phyloP scores from a whole-genome alignment of 2,888 invertebrate genomes.

The Polyommatus icarus region DNA sequence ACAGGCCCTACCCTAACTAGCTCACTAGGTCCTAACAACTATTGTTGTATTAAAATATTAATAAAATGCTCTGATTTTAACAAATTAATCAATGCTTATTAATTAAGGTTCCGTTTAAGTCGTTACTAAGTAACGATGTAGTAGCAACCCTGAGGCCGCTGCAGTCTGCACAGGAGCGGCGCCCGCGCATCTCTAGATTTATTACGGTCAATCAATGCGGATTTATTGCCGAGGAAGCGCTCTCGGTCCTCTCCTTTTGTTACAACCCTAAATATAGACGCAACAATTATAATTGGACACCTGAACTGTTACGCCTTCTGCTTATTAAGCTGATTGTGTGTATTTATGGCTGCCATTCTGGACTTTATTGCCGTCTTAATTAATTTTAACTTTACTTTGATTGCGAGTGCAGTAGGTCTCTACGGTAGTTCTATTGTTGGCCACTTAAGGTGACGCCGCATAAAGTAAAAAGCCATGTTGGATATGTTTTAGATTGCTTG shows the following conservation, averaged over 20 bases:
- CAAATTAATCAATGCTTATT: too few species aligned
- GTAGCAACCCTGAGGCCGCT: not conserved
- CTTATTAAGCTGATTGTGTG: slow-evolving; percentile 25
- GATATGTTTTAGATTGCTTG: too few species aligned
- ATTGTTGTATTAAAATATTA: too few species aligned
- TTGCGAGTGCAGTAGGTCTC: not conserved
- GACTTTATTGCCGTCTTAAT: slow-evolving; percentile 35
- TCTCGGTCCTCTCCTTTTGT: slow-evolving; percentile 59
- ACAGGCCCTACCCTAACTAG: too few species aligned
- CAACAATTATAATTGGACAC: slow-evolving; percentile 66
- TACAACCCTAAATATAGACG: slow-evolving; percentile 61
- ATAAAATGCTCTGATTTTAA: too few species aligned
- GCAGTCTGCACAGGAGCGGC: slow-evolving; percentile 41
- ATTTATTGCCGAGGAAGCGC: slow-evolving; percentile 77
- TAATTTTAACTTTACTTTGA: slow-evolving; percentile 34
- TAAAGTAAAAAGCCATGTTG: too few species aligned
- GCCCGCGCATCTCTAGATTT: slow-evolving; percentile 69
- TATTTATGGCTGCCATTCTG: not conserved
- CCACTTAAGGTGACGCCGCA: not conserved
- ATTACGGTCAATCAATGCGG: slow-evolving; percentile 79
- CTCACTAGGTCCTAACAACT: too few species aligned
- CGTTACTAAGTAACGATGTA: not conserved
- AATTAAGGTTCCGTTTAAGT: not conserved
- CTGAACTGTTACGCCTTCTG: slow-evolving; percentile 36
- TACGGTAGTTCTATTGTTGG: not conserved